Percentiles rank a stretch among this genome's conserved stretches.
phyloP scores from a whole-genome alignment of 2,113 vertebrate genomes.

The Upupa epops region DNA sequence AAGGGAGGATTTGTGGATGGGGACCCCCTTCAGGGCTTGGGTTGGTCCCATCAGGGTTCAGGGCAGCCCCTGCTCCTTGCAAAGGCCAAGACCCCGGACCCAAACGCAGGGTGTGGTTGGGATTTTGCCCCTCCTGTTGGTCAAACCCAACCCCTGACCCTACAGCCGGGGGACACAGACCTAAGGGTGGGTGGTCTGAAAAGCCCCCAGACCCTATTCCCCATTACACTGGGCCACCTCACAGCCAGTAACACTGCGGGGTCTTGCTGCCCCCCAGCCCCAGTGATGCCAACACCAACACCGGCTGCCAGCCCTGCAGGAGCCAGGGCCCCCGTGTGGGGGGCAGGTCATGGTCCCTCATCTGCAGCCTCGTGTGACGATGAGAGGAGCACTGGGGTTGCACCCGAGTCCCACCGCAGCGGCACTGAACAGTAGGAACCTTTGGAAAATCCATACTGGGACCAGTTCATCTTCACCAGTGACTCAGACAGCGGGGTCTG shows the following conservation, averaged over 20 bases:
- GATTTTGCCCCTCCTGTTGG: not conserved
- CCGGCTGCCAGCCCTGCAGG: not conserved
- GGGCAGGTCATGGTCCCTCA: not conserved
- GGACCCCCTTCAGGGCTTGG: not conserved
- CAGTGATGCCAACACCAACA: not conserved
- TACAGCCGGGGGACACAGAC: too few species aligned
- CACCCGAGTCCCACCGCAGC: too few species aligned
- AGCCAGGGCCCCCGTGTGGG: not conserved
- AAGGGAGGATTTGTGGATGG: not conserved
- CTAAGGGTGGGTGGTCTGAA: too few species aligned
- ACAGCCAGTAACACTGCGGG: not conserved
- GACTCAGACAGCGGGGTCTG: too few species aligned
- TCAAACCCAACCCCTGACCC: not conserved
- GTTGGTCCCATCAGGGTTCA: too few species aligned
- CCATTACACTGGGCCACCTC: not conserved
- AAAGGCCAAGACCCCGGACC: not conserved
- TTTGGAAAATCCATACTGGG: too few species aligned
- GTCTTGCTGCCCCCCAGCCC: not conserved
- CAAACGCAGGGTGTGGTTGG: not conserved
- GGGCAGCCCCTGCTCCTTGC: not conserved
- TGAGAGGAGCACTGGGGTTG: too few species aligned
- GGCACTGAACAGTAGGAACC: not conserved
- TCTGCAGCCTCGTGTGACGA: conserved; percentile 43
- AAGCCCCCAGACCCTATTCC: not conserved
- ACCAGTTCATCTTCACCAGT: not conserved